Conservation (phyloP, 2,113 vertebrate genomes). For the Ammospiza caudacuta region DNA sequence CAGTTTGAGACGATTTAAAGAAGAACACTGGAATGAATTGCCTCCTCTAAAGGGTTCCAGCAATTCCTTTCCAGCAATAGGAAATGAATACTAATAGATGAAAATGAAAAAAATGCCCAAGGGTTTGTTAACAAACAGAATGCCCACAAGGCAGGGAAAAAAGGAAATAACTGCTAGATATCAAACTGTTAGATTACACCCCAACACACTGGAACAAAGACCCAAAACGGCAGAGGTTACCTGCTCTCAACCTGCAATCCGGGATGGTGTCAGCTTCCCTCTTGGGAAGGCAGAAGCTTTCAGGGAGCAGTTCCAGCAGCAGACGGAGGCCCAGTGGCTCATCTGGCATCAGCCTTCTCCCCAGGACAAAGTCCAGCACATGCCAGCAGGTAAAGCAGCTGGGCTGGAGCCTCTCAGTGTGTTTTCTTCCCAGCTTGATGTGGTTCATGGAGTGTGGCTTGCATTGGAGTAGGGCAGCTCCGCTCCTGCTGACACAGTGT, state of each 20-base stretch:
- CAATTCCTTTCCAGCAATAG: not conserved
- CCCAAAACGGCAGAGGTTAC: not conserved
- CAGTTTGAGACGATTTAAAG: not conserved
- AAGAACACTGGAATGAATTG: not conserved
- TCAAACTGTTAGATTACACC: not conserved
- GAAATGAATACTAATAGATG: not conserved
- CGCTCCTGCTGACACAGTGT: not conserved
- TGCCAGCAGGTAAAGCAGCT: not conserved
- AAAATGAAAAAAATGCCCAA: not conserved
- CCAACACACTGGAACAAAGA: not conserved
- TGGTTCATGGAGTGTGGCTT: not conserved
- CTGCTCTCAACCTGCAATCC: not conserved
- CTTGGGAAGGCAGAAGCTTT: not conserved
- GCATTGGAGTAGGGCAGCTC: fast-evolving
- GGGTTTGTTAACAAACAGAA: not conserved
- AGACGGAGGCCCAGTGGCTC: fast-evolving
- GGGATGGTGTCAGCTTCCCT: fast-evolving
- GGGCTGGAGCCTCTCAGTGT: not conserved
- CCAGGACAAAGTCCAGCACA: not conserved
- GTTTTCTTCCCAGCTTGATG: fast-evolving
- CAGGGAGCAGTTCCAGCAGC: not conserved
- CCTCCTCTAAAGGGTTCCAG: not conserved
- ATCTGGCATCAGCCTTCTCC: not conserved
- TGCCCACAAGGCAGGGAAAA: not conserved
- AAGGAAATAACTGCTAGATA: not conserved